phyloP scores from a whole-genome alignment of 2,797 vertebrate species.

The Sebastes kiyomatsui region DNA sequence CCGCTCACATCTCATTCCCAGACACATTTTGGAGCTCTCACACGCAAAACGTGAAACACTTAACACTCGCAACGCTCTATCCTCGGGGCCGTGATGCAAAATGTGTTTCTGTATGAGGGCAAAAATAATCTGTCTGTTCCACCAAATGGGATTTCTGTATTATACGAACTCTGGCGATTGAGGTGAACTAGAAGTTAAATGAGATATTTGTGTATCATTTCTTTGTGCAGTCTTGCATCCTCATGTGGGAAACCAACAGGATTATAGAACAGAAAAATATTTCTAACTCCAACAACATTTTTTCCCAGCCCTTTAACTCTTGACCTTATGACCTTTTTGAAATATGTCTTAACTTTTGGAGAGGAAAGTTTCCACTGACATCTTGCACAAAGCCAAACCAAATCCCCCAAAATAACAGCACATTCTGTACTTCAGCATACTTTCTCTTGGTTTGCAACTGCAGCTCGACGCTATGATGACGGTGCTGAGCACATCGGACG shows the following conservation, averaged over 20 bases:
- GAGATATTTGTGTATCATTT: slow-evolving; percentile 12
- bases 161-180: neutral
- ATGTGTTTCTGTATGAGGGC: neutral
- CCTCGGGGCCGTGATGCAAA: slow-evolving; percentile 12
- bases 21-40: too few species aligned
- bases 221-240: neutral
- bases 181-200: slow-evolving; percentile 22
- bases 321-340: neutral
- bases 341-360: neutral
- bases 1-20: slow-evolving; percentile 33
- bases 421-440: neutral
- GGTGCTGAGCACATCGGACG: slow-evolving; percentile 78
- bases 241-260: neutral
- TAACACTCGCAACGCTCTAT: neutral
- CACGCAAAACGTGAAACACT: neutral
- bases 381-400: neutral
- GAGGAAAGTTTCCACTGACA: neutral
- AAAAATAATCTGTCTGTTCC: neutral
- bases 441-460: slow-evolving; percentile 13
- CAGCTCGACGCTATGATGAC: slow-evolving; percentile 82
- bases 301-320: neutral
- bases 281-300: neutral
- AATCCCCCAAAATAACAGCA: neutral
- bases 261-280: neutral
- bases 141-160: slow-evolving; percentile 16